Evolutionary conservation across 2,797 vertebrate genomes (phyloP).

Genomic region (Cynopterus sphinx): DNA sequence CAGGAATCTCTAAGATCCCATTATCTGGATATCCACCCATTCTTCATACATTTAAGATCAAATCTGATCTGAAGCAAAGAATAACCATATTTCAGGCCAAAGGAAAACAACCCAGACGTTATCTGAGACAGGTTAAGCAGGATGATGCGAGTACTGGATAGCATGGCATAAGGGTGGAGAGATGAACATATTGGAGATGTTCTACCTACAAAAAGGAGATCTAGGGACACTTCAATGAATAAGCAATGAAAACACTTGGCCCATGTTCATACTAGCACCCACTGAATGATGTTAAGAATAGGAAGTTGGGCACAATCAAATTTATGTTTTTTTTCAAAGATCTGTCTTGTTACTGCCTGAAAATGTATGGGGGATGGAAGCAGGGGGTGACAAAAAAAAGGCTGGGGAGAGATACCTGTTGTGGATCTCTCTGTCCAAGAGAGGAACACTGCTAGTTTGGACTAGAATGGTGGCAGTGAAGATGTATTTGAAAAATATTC

Average conservation of each 20-base stretch:
- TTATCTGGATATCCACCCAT: not conserved
- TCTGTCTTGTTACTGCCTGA: not conserved
- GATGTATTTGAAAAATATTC: not conserved
- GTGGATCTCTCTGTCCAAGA: not conserved
- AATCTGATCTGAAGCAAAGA: not conserved
- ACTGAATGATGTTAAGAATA: not conserved
- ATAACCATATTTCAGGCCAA: not conserved
- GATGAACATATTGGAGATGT: not conserved
- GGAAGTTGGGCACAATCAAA: not conserved
- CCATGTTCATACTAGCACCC: not conserved
- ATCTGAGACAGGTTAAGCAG: not conserved
- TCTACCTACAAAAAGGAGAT: not conserved
- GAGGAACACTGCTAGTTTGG: not conserved
- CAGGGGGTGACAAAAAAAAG: not conserved
- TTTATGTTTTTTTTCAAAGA: not conserved
- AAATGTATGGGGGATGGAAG: not conserved
- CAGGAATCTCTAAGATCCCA: not conserved
- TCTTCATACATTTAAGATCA: not conserved
- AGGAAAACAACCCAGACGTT: not conserved
- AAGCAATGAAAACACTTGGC: not conserved
- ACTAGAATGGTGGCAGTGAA: not conserved
- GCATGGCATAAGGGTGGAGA: accelerated
- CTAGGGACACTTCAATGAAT: not conserved
- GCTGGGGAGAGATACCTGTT: not conserved
- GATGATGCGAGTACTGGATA: not conserved